Percentiles rank a stretch among this genome's conserved stretches.
These are phyloP conservation scores for Beroe forskalii DNA, from an alignment of 37 sponge, comb jelly and placozoan genomes.

Conservation along the genomic window DNA sequence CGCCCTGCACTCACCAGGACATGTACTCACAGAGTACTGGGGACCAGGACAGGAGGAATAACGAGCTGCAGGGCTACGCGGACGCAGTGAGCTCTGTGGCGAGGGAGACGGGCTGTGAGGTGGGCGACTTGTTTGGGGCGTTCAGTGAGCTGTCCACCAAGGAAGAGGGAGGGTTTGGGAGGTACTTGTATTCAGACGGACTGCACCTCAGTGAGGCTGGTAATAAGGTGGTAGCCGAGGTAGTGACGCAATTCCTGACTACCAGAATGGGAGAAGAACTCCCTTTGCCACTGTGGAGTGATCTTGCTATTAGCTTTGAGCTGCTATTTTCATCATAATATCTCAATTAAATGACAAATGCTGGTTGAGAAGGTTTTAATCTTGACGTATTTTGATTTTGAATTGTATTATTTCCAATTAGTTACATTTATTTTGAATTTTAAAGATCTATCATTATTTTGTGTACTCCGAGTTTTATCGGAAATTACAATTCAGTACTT, in stretches of 20 bases:
- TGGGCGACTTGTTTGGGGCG: neutral
- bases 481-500: too few relatives aligned
- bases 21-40: neutral
- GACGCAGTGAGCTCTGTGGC: neutral
- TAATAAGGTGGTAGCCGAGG: neutral
- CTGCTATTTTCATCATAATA: neutral
- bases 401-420: too few relatives aligned
- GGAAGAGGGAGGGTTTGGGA: too few relatives aligned
- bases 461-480: too few relatives aligned
- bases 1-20: neutral
- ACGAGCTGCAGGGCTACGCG: neutral
- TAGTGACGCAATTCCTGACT: neutral
- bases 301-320: neutral
- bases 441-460: too few relatives aligned
- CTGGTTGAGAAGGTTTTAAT: neutral
- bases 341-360: neutral
- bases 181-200: neutral
- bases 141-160: neutral
- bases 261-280: neutral
- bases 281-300: conserved; percentile 14
- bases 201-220: conserved; percentile 6
- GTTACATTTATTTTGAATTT: too few relatives aligned
- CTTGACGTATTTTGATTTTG: too few relatives aligned
- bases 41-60: neutral
- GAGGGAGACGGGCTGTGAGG: neutral